These are phyloP conservation scores for Dinoponera quadriceps DNA, from an alignment of 1,140 invertebrate species.

Conservation along the genomic window DNA sequence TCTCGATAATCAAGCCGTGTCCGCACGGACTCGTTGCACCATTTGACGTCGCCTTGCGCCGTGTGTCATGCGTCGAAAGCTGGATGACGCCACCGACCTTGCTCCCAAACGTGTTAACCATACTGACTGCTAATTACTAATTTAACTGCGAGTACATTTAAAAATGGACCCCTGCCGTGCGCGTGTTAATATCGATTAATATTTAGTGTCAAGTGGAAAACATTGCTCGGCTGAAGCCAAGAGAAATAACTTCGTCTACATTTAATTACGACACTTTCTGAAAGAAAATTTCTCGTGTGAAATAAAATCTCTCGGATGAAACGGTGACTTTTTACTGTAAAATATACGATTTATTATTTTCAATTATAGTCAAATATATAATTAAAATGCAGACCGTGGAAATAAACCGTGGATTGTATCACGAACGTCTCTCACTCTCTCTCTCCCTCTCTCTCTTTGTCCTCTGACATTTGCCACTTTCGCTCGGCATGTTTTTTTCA, in stretches of 20 bases:
- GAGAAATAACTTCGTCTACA: neutral
- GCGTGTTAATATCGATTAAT: conserved; percentile 47
- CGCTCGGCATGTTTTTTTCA: conserved; percentile 24
- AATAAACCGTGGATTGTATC: conserved; percentile 33
- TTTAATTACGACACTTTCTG: conserved; percentile 18
- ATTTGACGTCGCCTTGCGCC: neutral
- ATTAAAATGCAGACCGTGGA: conserved; percentile 13
- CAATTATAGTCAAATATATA: neutral
- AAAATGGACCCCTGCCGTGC: conserved; percentile 19
- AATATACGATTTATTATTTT: neutral
- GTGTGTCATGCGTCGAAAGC: neutral
- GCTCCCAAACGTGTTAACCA: conserved; percentile 15
- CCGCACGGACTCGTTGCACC: conserved; percentile 8
- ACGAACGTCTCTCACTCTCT: too few relatives aligned
- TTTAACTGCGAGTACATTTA: conserved; percentile 45
- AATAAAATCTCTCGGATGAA: too few relatives aligned
- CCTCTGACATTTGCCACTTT: conserved; percentile 54
- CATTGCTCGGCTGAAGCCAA: neutral
- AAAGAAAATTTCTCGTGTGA: neutral
- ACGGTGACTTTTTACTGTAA: neutral
- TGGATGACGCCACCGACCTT: conserved; percentile 8
- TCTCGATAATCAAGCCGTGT: conserved; percentile 42
- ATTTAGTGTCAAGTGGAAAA: conserved; percentile 33
- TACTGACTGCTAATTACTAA: conserved; percentile 46
- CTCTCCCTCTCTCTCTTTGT: neutral